Evolutionary conservation across 2,113 vertebrate genomes (phyloP).

Genomic region (Haemorhous mexicanus): DNA sequence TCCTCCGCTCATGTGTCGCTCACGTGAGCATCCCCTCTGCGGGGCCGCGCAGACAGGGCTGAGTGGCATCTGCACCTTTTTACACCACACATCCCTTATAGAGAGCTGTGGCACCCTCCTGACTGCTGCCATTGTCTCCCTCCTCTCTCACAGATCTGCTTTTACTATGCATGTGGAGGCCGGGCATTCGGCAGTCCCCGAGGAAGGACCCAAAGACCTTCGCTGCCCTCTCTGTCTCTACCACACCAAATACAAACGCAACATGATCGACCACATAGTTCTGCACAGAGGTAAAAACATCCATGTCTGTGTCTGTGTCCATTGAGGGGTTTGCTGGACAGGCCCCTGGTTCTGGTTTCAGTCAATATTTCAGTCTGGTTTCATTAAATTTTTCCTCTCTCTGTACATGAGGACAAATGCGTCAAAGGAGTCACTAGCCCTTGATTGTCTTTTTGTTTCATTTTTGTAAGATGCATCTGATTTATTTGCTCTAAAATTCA

Average conservation of each 20-base stretch:
- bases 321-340: background rate
- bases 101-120: conserved; percentile 15
- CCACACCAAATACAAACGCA: conserved; percentile 97
- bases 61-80: conserved; percentile 28
- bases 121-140: background rate
- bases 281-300: conserved; percentile 89
- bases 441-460: background rate
- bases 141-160: conserved; percentile 79
- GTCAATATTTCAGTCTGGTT: background rate
- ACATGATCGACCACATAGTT: conserved; percentile 98
- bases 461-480: background rate
- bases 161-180: conserved; percentile 96
- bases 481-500: background rate
- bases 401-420: background rate
- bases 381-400: background rate
- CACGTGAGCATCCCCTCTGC: background rate
- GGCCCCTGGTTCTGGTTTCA: background rate
- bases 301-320: background rate
- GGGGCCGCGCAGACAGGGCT: background rate
- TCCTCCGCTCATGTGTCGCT: background rate
- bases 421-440: background rate
- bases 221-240: conserved; percentile 97
- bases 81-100: background rate
- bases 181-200: conserved; percentile 82
- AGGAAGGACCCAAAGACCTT: conserved; percentile 90